A percentile compares a stretch with the other conserved stretches of the same genome.
phyloP scores from a whole-genome alignment of 2,888 invertebrate species.

The Chydorus sphaericus region DNA sequence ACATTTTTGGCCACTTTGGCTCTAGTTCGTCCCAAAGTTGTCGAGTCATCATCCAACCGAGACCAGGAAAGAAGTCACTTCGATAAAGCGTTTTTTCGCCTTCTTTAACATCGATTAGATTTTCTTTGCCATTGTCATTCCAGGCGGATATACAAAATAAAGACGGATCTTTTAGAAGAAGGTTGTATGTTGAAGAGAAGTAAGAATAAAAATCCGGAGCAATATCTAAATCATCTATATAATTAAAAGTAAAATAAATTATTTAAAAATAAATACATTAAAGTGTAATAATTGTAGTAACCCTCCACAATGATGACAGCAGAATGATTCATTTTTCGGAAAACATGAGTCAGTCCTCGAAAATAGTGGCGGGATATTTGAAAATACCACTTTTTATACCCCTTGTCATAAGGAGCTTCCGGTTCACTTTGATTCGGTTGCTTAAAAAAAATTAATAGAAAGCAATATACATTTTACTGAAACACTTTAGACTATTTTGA shows the following conservation, averaged over 20 bases:
- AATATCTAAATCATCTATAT: conserved; percentile 87
- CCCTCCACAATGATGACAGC: conserved; percentile 93
- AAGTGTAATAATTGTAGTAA: conserved; percentile 31
- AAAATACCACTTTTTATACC: conserved; percentile 86
- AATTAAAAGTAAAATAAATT: background rate
- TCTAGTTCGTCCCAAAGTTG: conserved; percentile 71
- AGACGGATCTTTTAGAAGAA: conserved; percentile 65
- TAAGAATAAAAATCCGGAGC: conserved; percentile 96
- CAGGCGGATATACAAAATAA: conserved; percentile 98
- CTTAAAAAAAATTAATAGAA: too few relatives aligned
- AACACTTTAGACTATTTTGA: too few relatives aligned
- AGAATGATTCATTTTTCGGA: conserved; percentile 54
- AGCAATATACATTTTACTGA: too few relatives aligned
- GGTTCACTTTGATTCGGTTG: conserved; percentile 84
- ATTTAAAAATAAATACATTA: background rate
- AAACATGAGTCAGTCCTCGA: conserved; percentile 87
- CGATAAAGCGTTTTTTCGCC: conserved; percentile 76
- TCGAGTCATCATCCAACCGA: conserved; percentile 89
- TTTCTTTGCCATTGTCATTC: conserved; percentile 96
- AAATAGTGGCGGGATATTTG: conserved; percentile 94
- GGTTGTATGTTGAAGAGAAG: conserved; percentile 79
- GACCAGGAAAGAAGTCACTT: conserved; percentile 95
- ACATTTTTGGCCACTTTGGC: conserved; percentile 87
- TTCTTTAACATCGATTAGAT: conserved; percentile 50
- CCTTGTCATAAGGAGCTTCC: conserved; percentile 59